Conservation (phyloP, 2,888 invertebrate genomes). For the Dione juno region DNA sequence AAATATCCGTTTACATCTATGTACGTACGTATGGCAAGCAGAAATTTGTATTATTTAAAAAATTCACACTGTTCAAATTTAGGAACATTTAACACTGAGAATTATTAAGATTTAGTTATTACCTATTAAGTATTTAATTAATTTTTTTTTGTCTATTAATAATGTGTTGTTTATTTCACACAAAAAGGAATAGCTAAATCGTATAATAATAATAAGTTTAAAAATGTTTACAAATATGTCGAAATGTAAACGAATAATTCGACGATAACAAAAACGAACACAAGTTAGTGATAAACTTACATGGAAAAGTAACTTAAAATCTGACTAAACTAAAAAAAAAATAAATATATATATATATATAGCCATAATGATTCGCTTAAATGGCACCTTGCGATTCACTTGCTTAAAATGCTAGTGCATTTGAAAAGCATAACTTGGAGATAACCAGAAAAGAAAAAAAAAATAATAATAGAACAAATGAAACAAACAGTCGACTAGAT, state of each 20-base stretch:
- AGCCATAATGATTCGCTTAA: constrained; percentile 73
- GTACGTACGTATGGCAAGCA: constrained; percentile 80
- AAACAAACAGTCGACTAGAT: constrained; percentile 51
- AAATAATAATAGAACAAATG: constrained; percentile 46
- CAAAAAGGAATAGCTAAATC: constrained; percentile 35
- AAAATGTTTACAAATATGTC: constrained; percentile 54
- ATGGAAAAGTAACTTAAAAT: constrained; percentile 61
- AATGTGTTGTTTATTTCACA: constrained; percentile 61
- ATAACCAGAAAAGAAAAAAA: constrained; percentile 44
- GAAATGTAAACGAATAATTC: constrained; percentile 53
- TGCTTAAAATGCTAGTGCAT: constrained; percentile 57
- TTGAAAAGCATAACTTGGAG: constrained; percentile 49
- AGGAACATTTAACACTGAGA: constrained; percentile 83
- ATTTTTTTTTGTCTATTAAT: constrained; percentile 56
- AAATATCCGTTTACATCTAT: constrained; percentile 62
- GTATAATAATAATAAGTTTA: constrained; percentile 53
- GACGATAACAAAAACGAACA: constrained; percentile 68
- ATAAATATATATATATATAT: constrained; percentile 47
- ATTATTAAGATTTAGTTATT: constrained; percentile 75
- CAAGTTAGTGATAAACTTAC: constrained; percentile 70
- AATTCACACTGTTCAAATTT: constrained; percentile 77
- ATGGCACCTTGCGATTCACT: constrained; percentile 82
- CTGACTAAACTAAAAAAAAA: constrained; percentile 68
- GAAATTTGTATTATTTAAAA: constrained; percentile 68
- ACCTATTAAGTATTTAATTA: constrained; percentile 67